Evolutionary conservation across 2,113 vertebrate genomes (phyloP), one percentile per base, ranked within the genome.

Genomic region (Cinclus cinclus): DNA sequence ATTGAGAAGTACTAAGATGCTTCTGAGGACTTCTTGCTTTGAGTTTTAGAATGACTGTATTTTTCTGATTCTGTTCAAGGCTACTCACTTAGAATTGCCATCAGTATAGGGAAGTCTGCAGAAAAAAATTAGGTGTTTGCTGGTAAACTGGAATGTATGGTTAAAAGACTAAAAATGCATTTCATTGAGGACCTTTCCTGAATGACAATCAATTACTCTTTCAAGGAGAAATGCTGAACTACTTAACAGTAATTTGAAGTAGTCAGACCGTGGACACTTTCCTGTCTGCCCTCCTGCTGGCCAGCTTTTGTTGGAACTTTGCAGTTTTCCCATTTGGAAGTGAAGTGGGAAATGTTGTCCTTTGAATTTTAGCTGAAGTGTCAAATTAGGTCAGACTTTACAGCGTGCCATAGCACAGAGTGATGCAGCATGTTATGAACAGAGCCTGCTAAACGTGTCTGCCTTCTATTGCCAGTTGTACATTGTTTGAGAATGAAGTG

Each of bases 361-460:
- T 97, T 94, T 97, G 97, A 96, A 96, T 89, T 96, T 94, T 93
- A 96, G 89, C 95, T 97, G 95, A 95, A 70, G 7, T 53, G 52
- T 97, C 95, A 96, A 94, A 97, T 98, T 95, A 97, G 97, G 96
- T 97, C 95, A 94, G 84, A 83, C 60, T 92, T 96, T 93, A 87
- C 91, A 95, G 84, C 25, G 14, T 89, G 91, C 89, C 94, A 82
- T 64, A 95, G 92, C 95, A 93, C 87, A 89, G 87, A 95, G 71
- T 50, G 91, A 96, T 96, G 87, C 87, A 69, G 81, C 42, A 6
- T 96, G 95, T 93, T 95, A 87, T 76, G 85, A 98, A 85, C 89
- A 87, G 16, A 15, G 91, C 58, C 74, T 83, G 83, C 84, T 92
- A 24, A 94, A 94, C 52, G 27, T 55, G 47, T 41, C 39, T 65